Evolutionary conservation across 2,888 invertebrate genomes (phyloP), one percentile per base, ranked within the genome.

Genomic region (Ellobium chinense): DNA sequence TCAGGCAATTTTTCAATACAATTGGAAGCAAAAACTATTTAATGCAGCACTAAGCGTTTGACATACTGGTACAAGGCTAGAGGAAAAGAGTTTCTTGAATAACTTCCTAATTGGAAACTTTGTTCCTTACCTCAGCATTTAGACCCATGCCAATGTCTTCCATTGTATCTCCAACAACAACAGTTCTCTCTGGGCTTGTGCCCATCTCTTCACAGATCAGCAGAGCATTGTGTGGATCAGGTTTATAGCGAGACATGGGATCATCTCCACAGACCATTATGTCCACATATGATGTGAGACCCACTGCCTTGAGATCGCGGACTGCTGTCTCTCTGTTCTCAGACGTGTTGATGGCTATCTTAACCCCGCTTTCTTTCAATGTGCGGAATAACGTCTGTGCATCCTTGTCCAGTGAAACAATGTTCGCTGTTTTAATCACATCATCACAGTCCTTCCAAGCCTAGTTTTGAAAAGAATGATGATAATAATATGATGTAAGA

Each of bases 241-340:
- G 93, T 83, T 93, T 93, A 3, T 93, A n/a, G 7, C 65, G 63
- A 56, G 81, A 77, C 65, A 89, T 89, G 4, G 88, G 88, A 78
- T 94, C 94, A 85, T 94, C 94, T 0, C 94, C 94, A 86, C 94
- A 94, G 3, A 94, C 92, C 80, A 94, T 87, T 84, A 92, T 90
- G 85, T 94, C 94, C 0, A 93, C 86, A 85, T 89, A 89, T 72
- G 91, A 85, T 56, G 87, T 81, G 21, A 91, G 82, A 5, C 87
- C 90, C 7, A 90, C 68, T 5, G 82, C 78, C 62, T 85, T 83
- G 65, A 91, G 84, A 75, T 89, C 88, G n/a, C 84, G 68, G 56
- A 89, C 78, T 0, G 89, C 88, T 9, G 84, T 84, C 36, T 87
- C 88, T 9, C 93, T 82, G 54, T 85, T 87, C 83, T 93, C 93